Evolutionary conservation across 1,140 invertebrate genomes (phyloP), one percentile per base, ranked within the genome.

Genomic region (Pollicipes pollicipes): DNA sequence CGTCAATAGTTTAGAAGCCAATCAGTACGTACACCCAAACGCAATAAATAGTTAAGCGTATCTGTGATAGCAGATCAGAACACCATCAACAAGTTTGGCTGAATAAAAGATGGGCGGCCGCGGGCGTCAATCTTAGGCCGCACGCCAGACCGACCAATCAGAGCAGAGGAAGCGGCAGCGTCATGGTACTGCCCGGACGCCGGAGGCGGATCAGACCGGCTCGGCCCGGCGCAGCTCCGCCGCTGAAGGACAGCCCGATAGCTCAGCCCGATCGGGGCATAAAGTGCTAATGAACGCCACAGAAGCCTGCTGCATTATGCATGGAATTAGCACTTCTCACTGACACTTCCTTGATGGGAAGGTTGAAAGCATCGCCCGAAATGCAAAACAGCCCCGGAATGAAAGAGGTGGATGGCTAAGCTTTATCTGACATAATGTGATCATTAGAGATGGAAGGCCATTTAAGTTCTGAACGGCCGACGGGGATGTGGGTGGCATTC

Each of bases 51-150:
- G 13, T 58, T 58, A 58, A 58, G 45, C 45, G 45, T 21, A 58
- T 58, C 45, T 58, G 45, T 58, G 45, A 58, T 58, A 58, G 45
- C 45, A 58, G 45, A 58, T 58, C 45, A 58, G 45, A 58, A 58
- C 45, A 58, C 45, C 45, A 58, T 58, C 45, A 58, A 58, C 45
- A 58, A 58, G 45, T 58, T 58, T 58, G 45, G 45, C 45, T 58
- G 45, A 58, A 58, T 58, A 58, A 58, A 58, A 58, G 45, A 58
- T 58, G 45, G 45, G 13, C 45, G 45, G 45, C 45, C 13, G 45
- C 45, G 13, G 45, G 45, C 45, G 45, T 58, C 45, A 58, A 58
- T 58, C 45, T 58, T 58, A 58, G 13, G 45, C 45, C 45, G 45
- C 17, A 21, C n/a, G 45, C 24, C 45, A 3, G 45, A 58, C 6